Evolutionary conservation across 2,888 invertebrate genomes (phyloP).

Genomic region (Peribatodes rhomboidaria): DNA sequence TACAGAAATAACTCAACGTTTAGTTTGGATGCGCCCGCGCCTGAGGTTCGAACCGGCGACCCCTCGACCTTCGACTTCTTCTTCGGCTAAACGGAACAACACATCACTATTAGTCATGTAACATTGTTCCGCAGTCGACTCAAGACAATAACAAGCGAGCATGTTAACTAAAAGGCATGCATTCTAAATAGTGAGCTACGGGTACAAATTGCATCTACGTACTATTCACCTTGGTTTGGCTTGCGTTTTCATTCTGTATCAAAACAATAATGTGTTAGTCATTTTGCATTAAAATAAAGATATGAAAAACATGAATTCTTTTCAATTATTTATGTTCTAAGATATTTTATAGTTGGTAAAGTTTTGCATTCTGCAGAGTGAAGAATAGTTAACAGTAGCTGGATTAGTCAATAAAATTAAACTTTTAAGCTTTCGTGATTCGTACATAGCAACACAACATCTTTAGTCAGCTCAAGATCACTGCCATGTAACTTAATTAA

Average conservation of each 20-base stretch:
- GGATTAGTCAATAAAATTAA: too few relatives aligned
- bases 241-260: conserved; percentile 64
- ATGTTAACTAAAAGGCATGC: conserved; percentile 28
- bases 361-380: background rate
- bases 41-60: conserved; percentile 61
- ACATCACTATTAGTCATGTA: conserved; percentile 45
- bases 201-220: conserved; percentile 38
- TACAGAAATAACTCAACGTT: conserved; percentile 77
- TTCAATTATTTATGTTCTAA: background rate
- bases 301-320: background rate
- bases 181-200: conserved; percentile 23
- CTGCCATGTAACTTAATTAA: too few relatives aligned
- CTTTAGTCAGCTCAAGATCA: too few relatives aligned
- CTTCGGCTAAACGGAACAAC: conserved; percentile 74
- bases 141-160: conserved; percentile 3
- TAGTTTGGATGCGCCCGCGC: conserved; percentile 70
- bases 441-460: too few relatives aligned
- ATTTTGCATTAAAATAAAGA: conserved; percentile 3
- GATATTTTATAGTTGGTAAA: background rate
- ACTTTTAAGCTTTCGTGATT: too few relatives aligned
- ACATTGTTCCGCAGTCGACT: conserved; percentile 15
- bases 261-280: conserved; percentile 54
- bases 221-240: conserved; percentile 68
- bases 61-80: conserved; percentile 77
- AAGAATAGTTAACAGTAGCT: too few relatives aligned